Base-by-base conservation (phyloP, 2,113 vertebrate species). In the Laticauda colubrina region DNA sequence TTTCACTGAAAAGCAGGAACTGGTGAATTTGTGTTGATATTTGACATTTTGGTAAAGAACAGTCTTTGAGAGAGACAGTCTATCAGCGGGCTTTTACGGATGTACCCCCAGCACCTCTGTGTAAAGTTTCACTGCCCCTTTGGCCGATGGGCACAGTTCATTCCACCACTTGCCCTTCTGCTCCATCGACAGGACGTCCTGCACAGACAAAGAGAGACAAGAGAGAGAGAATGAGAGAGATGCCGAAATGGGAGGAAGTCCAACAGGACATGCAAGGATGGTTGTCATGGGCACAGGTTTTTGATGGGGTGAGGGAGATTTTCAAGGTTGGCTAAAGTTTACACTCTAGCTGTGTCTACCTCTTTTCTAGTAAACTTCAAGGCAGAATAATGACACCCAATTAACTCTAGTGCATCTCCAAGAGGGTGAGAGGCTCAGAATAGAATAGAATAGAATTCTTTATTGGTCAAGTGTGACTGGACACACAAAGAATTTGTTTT, bases 131-230 rank as follows among this genome's bases (percentile, higher is more conserved):
- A 97, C 90, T 2, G 98, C 98, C 53, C 99, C 99, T 97, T 99
- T 99, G 89, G 98, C 98, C 1, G 99, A 99, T 0, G 99, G 99
- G 92, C 98, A 99, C 88, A 99, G 94, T 93, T 99, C 98, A 0
- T 95, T 94, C 98, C 99, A 99, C 94, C 98, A 87, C 51, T 97
- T 95, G 2, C 96, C 93, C 54, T 75, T 94, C 89, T 95, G 91
- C 85, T 98, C 96, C 94, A 99, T 94, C 89, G 96, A 96, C 94
- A 96, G 91, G 90, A 98, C 48, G 0, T 97, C 98, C 99, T 99
- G 93, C 2, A 90, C 9, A 29, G 20, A 89, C 5, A 88, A 34
- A 94, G 11, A 95, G 56, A 64, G 61, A 26, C 4, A 12, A 29
- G 59, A 64, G 26, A 29, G 1, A 1, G 10, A 12, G 59, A 26